phyloP scores from a whole-genome alignment of 2,797 vertebrate species.

The Diceros bicornis region DNA sequence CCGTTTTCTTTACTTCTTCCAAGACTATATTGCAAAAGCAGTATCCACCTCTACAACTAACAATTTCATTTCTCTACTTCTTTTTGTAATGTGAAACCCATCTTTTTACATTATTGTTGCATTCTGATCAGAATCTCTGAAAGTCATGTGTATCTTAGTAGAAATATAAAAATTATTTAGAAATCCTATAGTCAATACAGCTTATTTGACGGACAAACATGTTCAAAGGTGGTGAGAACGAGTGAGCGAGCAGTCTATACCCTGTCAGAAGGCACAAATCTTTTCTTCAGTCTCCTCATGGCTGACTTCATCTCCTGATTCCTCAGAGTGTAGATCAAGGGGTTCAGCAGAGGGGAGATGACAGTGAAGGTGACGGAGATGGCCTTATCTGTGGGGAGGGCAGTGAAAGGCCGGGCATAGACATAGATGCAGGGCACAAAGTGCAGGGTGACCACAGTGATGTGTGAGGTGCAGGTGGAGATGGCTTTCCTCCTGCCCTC shows the following conservation, averaged over 20 bases:
- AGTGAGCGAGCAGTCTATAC: background rate
- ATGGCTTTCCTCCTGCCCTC: conserved; percentile 47
- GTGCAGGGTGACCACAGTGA: conserved; percentile 53
- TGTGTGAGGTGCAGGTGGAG: conserved; percentile 55
- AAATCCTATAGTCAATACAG: background rate
- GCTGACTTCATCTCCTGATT: conserved; percentile 78
- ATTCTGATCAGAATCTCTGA: background rate
- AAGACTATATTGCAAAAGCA: background rate
- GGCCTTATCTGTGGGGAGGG: conserved; percentile 55
- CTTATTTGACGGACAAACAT: background rate
- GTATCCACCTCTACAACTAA: background rate
- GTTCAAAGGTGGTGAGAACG: background rate
- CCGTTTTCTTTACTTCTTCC: background rate
- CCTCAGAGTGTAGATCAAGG: conserved; percentile 76
- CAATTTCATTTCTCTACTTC: background rate
- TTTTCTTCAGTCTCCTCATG: conserved; percentile 57
- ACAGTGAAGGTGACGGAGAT: conserved; percentile 70
- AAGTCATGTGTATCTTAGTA: background rate
- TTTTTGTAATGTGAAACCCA: background rate
- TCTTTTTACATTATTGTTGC: background rate
- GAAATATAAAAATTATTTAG: background rate
- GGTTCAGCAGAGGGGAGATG: conserved; percentile 74
- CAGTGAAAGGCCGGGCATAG: conserved; percentile 50
- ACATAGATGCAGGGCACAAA: conserved; percentile 64
- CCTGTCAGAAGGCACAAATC: background rate